Evolutionary conservation across 2,113 vertebrate species (phyloP), one percentile per base, ranked within the genome.

Genomic region (Sinocyclocheilus anophthalmus): DNA sequence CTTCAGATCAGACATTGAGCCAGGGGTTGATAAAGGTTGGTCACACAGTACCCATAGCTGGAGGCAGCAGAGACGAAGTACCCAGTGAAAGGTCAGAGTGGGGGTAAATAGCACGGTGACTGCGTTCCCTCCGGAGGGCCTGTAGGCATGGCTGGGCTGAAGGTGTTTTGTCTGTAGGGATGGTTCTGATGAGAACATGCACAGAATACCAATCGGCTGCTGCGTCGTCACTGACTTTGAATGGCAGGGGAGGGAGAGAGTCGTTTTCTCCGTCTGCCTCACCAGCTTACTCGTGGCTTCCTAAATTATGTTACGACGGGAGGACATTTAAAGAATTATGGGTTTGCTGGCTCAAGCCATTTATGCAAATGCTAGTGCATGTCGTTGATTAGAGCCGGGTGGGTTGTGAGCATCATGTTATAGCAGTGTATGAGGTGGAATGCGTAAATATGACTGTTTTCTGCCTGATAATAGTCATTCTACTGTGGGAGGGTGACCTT

Each of bases 31-130:
- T 85, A 81, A 63, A 59, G 45, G 77, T 85, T 79, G 39, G 87
- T 80, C 63, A 73, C 39, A 79, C 45, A 30, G 33, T 87, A 83
- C 55, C 61, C 42, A 81, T 77, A 75, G 75, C 86, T 76, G 53
- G 24, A 12, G 57, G 75, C 55, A 26, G 26, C 53, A 82, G 55
- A 75, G 55, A 14, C 37, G 48, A 70, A 73, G 53, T 80, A 79
- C 59, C 57, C 75, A 79, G n/a, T 73, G 65, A 83, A 87, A 87
- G 79, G 86, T 89, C 79, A 84, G 77, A 75, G 65, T 67, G 24
- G 77, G 72, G 67, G 55, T 73, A 85, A 85, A 48, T 80, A 85
- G 85, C 70, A 67, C 63, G 83, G 78, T n/a, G 61, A 61, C 20
- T 69, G 5, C 4, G 16, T 79, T 37, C 75, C 88, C 84, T 85